Evolutionary conservation across 1,140 invertebrate species (phyloP).

Genomic region (Dryas iulia): DNA sequence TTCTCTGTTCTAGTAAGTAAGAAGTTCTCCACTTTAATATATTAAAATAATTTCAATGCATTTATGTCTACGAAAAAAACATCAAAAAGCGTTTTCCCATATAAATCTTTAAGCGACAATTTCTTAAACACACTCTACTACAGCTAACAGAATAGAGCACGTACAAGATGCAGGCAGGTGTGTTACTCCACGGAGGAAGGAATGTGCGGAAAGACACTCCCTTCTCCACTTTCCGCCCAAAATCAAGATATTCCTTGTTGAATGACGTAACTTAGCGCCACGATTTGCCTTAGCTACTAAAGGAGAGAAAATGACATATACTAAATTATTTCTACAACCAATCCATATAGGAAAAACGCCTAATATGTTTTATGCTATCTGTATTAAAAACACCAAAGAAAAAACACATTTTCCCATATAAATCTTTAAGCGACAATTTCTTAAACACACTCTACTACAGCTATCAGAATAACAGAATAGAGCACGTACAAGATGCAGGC

Average conservation of each 20-base stretch:
- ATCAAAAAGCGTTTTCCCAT: background rate
- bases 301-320: no score
- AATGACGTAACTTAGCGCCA: no score
- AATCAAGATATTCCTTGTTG: no score
- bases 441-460: conserved; percentile 19
- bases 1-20: no score
- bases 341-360: no score
- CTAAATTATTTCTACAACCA: no score
- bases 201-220: conserved; percentile 58
- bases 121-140: conserved; percentile 22
- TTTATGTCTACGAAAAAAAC: no score
- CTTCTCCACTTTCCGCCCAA: no score
- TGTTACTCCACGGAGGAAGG: conserved; percentile 33
- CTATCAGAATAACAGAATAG: conserved; percentile 51
- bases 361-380: no score
- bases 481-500: conserved; percentile 62
- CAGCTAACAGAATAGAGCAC: conserved; percentile 59
- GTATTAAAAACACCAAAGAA: background rate
- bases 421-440: conserved; percentile 31
- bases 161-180: conserved; percentile 63
- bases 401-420: background rate
- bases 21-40: no score
- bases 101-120: conserved; percentile 28
- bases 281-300: no score
- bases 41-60: no score